phyloP scores from a whole-genome alignment of 2,888 invertebrate species.

The Xanthorhoe designata region DNA sequence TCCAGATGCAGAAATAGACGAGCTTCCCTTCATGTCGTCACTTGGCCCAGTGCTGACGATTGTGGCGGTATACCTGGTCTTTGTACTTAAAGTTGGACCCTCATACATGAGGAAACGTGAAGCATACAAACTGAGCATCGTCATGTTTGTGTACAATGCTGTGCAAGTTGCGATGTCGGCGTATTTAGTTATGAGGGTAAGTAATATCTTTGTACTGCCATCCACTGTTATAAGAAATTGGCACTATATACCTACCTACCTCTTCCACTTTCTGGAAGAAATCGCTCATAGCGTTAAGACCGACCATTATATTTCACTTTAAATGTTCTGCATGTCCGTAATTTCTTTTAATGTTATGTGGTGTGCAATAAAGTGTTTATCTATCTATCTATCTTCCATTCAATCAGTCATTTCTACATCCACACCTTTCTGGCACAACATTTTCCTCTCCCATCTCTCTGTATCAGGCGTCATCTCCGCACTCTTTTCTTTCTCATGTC shows the following conservation, averaged over 20 bases:
- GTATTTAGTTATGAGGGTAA: constrained; percentile 93
- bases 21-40: constrained; percentile 92
- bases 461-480: no score
- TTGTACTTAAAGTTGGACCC: constrained; percentile 92
- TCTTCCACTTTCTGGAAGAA: neutral
- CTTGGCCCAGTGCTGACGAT: constrained; percentile 91
- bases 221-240: neutral
- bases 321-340: no score
- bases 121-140: constrained; percentile 90
- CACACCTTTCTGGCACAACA: no score
- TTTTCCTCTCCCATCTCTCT: no score
- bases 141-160: constrained; percentile 93
- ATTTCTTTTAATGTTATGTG: no score
- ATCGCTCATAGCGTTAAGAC: no score
- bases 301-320: no score
- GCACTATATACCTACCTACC: neutral
- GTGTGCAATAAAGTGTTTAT: no score
- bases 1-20: constrained; percentile 85
- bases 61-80: constrained; percentile 89
- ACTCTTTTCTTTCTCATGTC: neutral
- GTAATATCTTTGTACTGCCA: constrained; percentile 43
- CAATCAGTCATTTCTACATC: no score
- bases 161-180: constrained; percentile 94
- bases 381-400: no score
- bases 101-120: constrained; percentile 93